Conservation (phyloP, 2,797 vertebrate species). For the Meda fulgida region DNA sequence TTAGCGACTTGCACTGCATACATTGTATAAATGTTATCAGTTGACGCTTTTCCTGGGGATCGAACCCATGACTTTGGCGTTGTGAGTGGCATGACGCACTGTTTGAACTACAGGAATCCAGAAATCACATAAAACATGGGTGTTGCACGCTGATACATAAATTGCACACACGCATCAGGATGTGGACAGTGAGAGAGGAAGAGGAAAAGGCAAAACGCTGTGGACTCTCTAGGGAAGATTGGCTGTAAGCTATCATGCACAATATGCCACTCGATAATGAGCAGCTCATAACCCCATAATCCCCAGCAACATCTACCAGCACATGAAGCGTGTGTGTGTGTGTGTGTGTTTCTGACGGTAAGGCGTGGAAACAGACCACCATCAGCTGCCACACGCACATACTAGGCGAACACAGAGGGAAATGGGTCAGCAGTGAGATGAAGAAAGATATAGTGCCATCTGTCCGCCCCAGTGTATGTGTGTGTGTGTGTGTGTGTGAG, state of each 20-base stretch:
- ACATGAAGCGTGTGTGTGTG: slow-evolving; percentile 30
- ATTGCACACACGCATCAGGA: not conserved
- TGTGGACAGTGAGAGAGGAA: slow-evolving; percentile 3
- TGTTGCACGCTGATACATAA: not conserved
- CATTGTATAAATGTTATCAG: not conserved
- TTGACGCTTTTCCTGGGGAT: not conserved
- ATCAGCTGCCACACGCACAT: slow-evolving; percentile 44
- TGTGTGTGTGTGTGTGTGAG: not conserved
- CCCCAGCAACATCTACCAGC: slow-evolving; percentile 35
- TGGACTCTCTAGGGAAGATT: slow-evolving; percentile 39
- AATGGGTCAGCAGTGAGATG: slow-evolving; percentile 57
- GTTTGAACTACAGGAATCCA: not conserved
- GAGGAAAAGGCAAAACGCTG: slow-evolving; percentile 45
- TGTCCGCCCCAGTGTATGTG: slow-evolving; percentile 2
- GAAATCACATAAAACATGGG: not conserved
- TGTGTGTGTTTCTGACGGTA: not conserved
- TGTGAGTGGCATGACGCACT: not conserved
- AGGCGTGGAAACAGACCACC: slow-evolving; percentile 21
- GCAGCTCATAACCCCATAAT: slow-evolving; percentile 16
- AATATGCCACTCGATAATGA: slow-evolving; percentile 51
- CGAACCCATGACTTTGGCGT: not conserved
- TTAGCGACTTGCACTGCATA: not conserved
- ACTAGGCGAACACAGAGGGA: slow-evolving; percentile 43
- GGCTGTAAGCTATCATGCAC: slow-evolving; percentile 34
- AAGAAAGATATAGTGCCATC: slow-evolving; percentile 41